Evolutionary conservation across 2,888 invertebrate genomes (phyloP), one percentile per base, ranked within the genome.

Genomic region (Sympetrum striolatum): DNA sequence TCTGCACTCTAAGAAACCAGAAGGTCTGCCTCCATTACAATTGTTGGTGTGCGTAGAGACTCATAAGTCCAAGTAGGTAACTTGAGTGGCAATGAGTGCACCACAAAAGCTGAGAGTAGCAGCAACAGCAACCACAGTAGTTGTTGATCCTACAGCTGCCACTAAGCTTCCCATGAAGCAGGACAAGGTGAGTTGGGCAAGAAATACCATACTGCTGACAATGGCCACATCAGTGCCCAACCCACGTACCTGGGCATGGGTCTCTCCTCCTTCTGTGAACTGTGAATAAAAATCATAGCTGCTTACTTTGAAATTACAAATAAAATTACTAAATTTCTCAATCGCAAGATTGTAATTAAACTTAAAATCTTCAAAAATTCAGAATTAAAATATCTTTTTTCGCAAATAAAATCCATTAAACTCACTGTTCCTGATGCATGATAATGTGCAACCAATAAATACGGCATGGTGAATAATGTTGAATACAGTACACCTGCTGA

Each of bases 401-500:
- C 44, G 10, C 4, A 44, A 44, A 44, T 44, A 44, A 44, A 39
- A 44, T 44, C 6, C 10, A 37, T 35, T 73, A 81, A 91, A 93
- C 95, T 95, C 95, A 98, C 99, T 95, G 96, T 96, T 92, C 97
- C 97, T 91, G 96, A 96, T n/a, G 98, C 96, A 93, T 99, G 99
- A 93, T 99, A 99, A 93, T 98, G 97, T 8, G 99, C 99, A 48
- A 99, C 96, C 90, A 99, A 95, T 60, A 99, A 95, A 93, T 98
- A 99, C 1, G 99, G 99, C 98, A 99, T 98, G 15, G 99, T 99
- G 94, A 99, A 99, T 44, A 99, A 95, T 0, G 99, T 99, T 22
- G 99, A 98, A 94, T 99, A 99, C 98, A 99, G 98, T 82, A 99
- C 96, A 2, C 99, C 99, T 1, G 99, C 98, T 0, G 98, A 97